phyloP scores from a whole-genome alignment of 2,797 vertebrate species.

The Gila robusta region DNA sequence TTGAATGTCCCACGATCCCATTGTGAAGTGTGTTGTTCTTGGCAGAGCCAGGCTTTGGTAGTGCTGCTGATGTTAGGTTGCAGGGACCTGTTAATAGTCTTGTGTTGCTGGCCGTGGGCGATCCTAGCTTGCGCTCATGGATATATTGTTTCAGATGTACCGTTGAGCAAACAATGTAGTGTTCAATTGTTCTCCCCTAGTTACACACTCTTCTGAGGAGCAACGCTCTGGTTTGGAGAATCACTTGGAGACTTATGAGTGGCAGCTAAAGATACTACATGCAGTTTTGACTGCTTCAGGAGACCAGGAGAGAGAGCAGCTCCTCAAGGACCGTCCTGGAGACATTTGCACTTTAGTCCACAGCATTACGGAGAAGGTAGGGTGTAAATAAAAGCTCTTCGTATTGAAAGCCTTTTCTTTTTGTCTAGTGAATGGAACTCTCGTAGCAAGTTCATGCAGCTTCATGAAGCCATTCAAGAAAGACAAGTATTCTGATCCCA shows the following conservation, averaged over 20 bases:
- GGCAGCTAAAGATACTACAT: slow-evolving; percentile 71
- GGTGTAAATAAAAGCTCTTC: background rate
- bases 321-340: slow-evolving; percentile 72
- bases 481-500: slow-evolving; percentile 31
- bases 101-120: slow-evolving; percentile 18
- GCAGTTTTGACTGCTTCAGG: slow-evolving; percentile 68
- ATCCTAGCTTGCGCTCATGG: background rate
- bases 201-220: slow-evolving; percentile 59
- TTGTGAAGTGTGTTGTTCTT: slow-evolving; percentile 34
- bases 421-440: slow-evolving; percentile 23
- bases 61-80: background rate
- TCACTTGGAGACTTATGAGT: slow-evolving; percentile 71
- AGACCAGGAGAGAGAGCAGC: slow-evolving; percentile 66
- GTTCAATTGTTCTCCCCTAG: slow-evolving; percentile 55
- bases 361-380: slow-evolving; percentile 74
- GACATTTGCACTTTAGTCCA: slow-evolving; percentile 74
- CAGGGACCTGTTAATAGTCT: slow-evolving; percentile 15
- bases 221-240: slow-evolving; percentile 71
- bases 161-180: background rate
- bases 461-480: slow-evolving; percentile 46
- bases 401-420: slow-evolving; percentile 17
- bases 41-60: background rate
- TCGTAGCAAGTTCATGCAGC: slow-evolving; percentile 43
- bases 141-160: slow-evolving; percentile 5
- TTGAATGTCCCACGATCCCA: background rate